Conservation (phyloP, 2,797 vertebrate genomes). For the Poecile montanus region DNA sequence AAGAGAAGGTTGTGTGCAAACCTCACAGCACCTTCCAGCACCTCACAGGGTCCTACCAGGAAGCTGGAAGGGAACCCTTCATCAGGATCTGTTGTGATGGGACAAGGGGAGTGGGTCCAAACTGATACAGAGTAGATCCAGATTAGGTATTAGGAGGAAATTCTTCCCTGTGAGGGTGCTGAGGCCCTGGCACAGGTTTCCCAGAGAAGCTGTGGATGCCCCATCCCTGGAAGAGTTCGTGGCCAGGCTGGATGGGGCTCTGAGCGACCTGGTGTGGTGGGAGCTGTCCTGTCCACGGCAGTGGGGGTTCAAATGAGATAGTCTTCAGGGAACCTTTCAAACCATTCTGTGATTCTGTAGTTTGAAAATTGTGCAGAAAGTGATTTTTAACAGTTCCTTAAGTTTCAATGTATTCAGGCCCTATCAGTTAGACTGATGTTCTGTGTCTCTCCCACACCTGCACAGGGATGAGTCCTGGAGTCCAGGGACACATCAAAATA, state of each 20-base stretch:
- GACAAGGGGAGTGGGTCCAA: background rate
- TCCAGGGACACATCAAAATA: background rate
- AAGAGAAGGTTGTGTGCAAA: background rate
- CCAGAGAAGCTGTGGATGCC: background rate
- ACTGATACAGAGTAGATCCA: too few species aligned
- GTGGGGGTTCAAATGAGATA: background rate
- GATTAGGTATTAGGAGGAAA: background rate
- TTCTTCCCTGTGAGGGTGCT: too few species aligned
- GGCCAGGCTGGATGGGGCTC: background rate
- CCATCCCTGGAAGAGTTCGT: too few species aligned
- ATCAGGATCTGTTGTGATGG: background rate
- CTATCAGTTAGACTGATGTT: background rate
- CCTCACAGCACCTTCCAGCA: background rate
- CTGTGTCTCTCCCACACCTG: background rate
- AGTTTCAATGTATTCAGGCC: fast-evolving
- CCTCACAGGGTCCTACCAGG: background rate
- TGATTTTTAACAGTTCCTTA: background rate
- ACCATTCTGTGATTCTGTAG: fast-evolving
- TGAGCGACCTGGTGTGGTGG: fast-evolving
- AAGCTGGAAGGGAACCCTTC: background rate
- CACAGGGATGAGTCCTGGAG: background rate
- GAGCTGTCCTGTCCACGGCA: background rate
- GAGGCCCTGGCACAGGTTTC: background rate
- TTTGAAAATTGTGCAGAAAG: background rate
- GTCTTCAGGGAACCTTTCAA: background rate